A percentile compares a stretch with the other conserved stretches of the same genome.
phyloP scores from a whole-genome alignment of 2,888 invertebrate species.

The Euzetes globulus region DNA sequence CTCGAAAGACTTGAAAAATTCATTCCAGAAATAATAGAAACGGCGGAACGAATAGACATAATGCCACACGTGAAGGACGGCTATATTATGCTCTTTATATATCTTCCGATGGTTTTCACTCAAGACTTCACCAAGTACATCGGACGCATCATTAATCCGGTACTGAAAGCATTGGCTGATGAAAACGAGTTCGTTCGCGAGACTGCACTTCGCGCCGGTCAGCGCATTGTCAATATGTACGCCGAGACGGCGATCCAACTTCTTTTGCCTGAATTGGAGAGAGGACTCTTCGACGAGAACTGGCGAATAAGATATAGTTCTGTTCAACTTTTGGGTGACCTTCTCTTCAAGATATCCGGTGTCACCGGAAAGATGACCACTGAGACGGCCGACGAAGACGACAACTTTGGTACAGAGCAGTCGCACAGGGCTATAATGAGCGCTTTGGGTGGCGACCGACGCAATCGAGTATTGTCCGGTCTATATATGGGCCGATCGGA shows the following conservation, averaged over 20 bases:
- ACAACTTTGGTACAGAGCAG: slow-evolving; percentile 96
- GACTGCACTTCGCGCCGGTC: slow-evolving; percentile 91
- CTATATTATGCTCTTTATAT: slow-evolving; percentile 99
- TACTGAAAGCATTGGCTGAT: slow-evolving; percentile 90
- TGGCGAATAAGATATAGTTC: slow-evolving; percentile 92
- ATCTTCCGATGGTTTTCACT: slow-evolving; percentile 94
- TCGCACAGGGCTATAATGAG: slow-evolving; percentile 80
- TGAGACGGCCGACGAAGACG: slow-evolving; percentile 94
- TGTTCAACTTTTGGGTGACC: slow-evolving; percentile 88
- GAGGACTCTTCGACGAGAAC: slow-evolving; percentile 92
- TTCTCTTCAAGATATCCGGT: slow-evolving; percentile 90
- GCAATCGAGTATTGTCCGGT: slow-evolving; percentile 86
- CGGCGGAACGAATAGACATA: slow-evolving; percentile 83
- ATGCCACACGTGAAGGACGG: slow-evolving; percentile 97
- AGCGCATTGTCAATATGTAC: slow-evolving; percentile 90
- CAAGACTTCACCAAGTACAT: slow-evolving; percentile 91
- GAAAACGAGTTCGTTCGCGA: slow-evolving; percentile 98
- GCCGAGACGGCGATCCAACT: slow-evolving; percentile 89
- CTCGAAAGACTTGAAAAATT: slow-evolving; percentile 87
- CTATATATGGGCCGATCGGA: slow-evolving; percentile 96
- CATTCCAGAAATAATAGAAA: slow-evolving; percentile 94
- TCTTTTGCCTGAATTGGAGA: slow-evolving; percentile 84
- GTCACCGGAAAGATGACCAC: slow-evolving; percentile 99
- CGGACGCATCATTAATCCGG: slow-evolving; percentile 92
- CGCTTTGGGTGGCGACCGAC: slow-evolving; percentile 75